Evolutionary conservation across 2,888 invertebrate genomes (phyloP), one percentile per base, ranked within the genome.

Genomic region (Drosophila atripex): DNA sequence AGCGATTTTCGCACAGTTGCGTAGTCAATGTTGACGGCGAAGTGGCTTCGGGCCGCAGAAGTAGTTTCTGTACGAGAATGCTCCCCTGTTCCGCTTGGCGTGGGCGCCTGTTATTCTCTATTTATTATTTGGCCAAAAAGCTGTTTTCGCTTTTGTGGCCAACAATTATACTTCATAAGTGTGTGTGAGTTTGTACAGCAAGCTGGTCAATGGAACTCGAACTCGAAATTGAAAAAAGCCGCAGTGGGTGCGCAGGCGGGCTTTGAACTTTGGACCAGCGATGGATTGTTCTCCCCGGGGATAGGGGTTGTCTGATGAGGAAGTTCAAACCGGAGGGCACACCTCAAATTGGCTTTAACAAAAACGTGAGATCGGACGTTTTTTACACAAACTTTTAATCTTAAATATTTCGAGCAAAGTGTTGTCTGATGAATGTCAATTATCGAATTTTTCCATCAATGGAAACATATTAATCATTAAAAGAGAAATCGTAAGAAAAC

Each of bases 201-300:
- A 35, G 35, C 65, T 77, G 77, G 66, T 78, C 82, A 79, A 79
- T 82, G 83, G 72, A 82, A 85, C 83, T 76, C 59, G 51, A 78
- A 70, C 78, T 65, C 59, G 60, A 43, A 70, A 76, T 65, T 57
- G 60, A 43, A 35, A 49, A 38, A 65, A 73, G 65, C 75, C 58
- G 64, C 66, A 69, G 45, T 56, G 41, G 64, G 52, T 60, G 50
- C 63, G 50, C 63, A 55, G 69, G 64, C 73, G 80, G 80, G 80
- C 83, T 82, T 83, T 85, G 83, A 85, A 83, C 82, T 76, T 51
- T 55, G 55, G 14, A n/a, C 35, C 66, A 58, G 74, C 53, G 71
- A 71, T 80, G 84, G 35, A 30, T 3, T 30, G 28, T 5, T 18
- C n/a, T 41, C 21, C 21, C 8, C 9, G 18, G 28, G 53, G 38